Conservation (phyloP, 2,888 invertebrate genomes). For the Temnothorax rugatulus region DNA sequence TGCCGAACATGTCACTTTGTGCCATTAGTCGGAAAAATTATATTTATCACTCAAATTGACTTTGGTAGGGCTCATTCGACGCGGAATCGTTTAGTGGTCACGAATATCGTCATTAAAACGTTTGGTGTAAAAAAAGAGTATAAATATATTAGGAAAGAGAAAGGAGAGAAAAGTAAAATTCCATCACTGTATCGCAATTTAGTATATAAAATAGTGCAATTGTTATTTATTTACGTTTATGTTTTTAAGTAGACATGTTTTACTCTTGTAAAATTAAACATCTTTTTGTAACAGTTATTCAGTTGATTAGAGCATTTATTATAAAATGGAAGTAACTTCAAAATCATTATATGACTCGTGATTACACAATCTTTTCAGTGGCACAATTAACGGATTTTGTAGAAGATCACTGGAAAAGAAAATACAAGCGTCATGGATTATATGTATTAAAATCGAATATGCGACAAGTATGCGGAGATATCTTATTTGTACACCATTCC, state of each 20-base stretch:
- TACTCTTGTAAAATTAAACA: not conserved
- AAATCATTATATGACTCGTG: constrained; percentile 92
- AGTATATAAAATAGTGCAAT: constrained; percentile 13
- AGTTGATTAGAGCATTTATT: constrained; percentile 65
- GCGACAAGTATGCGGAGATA: constrained; percentile 1
- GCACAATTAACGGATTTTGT: constrained; percentile 98
- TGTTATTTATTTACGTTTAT: constrained; percentile 32
- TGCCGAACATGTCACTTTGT: too few species aligned
- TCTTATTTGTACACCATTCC: constrained; percentile 99
- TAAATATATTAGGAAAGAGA: not conserved
- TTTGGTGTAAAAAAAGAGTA: not conserved
- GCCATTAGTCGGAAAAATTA: too few species aligned
- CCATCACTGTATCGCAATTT: constrained; percentile 2
- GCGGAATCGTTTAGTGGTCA: too few species aligned
- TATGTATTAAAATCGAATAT: constrained; percentile 18
- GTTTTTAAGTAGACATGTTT: not conserved
- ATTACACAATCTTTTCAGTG: constrained; percentile 96
- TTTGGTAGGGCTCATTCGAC: too few species aligned
- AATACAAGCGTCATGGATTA: constrained; percentile 2
- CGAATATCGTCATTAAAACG: too few species aligned
- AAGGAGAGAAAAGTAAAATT: not conserved
- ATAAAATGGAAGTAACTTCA: constrained; percentile 79
- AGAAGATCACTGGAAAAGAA: constrained; percentile 93
- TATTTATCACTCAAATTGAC: too few species aligned
- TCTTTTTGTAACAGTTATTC: constrained; percentile 37